A percentile compares a stretch with the other conserved stretches of the same genome.
Conservation (phyloP, 2,888 invertebrate genomes). For the Therioaphis trifolii region DNA sequence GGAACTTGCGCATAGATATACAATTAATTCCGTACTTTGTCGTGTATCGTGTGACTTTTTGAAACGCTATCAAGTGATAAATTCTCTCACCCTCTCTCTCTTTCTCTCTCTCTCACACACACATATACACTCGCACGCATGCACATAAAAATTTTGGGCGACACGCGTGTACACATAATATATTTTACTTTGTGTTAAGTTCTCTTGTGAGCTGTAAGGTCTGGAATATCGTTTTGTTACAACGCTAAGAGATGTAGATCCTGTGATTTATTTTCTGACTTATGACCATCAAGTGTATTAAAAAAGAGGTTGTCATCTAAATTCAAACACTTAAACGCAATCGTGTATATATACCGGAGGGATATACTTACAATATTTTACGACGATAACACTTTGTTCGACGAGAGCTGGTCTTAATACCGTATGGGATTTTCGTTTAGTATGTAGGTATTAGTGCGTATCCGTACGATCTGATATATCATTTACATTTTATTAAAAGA, state of each 20-base stretch:
- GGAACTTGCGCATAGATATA: no score
- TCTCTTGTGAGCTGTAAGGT: background rate
- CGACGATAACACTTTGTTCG: background rate
- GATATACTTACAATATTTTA: no score
- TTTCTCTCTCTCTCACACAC: no score
- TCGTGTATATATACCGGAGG: background rate
- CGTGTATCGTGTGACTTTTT: no score
- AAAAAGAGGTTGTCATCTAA: constrained; percentile 31
- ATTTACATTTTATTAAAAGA: constrained; percentile 15
- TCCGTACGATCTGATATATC: background rate
- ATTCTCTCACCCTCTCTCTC: no score
- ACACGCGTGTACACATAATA: background rate
- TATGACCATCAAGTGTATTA: background rate
- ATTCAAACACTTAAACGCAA: constrained; percentile 15
- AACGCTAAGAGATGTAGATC: background rate
- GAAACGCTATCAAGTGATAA: no score
- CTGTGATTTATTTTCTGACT: constrained; percentile 38
- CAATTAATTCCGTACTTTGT: no score
- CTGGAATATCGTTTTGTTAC: background rate
- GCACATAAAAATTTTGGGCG: background rate
- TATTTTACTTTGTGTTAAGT: background rate
- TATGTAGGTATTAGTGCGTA: background rate
- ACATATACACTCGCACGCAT: no score
- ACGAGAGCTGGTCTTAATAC: background rate
- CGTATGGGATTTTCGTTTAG: background rate